phyloP scores from a whole-genome alignment of 2,888 invertebrate species.

The Dimorphilus gyrociliatus region DNA sequence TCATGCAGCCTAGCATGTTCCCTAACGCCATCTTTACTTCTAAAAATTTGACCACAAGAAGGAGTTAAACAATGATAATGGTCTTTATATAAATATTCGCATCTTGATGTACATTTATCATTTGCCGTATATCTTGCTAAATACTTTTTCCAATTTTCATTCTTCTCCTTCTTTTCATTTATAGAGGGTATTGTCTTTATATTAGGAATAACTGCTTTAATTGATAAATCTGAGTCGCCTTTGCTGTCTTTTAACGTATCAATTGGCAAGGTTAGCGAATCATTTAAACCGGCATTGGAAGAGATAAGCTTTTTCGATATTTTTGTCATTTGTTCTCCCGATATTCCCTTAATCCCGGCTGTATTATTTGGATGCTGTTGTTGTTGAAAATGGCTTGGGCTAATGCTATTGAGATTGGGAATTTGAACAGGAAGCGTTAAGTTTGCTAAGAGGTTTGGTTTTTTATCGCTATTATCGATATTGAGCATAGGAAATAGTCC shows the following conservation, averaged over 20 bases:
- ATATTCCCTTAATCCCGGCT: slow-evolving; percentile 50
- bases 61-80: slow-evolving; percentile 73
- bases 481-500: no score
- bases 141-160: slow-evolving; percentile 46
- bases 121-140: slow-evolving; percentile 42
- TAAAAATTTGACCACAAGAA: slow-evolving; percentile 29
- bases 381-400: no score
- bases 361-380: slow-evolving; percentile 3
- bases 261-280: slow-evolving; percentile 21
- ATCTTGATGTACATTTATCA: slow-evolving; percentile 41
- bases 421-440: no score
- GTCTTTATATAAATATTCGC: slow-evolving; percentile 53
- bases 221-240: not conserved
- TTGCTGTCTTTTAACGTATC: slow-evolving; percentile 9
- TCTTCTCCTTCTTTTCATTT: slow-evolving; percentile 31
- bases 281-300: slow-evolving; percentile 15
- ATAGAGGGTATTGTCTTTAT: slow-evolving; percentile 4
- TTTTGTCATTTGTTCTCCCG: slow-evolving; percentile 51
- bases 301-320: not conserved
- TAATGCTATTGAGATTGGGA: no score
- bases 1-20: slow-evolving; percentile 71
- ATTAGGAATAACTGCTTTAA: not conserved
- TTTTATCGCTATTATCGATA: no score
- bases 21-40: slow-evolving; percentile 50
- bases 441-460: no score